phyloP scores from a whole-genome alignment of 1,140 invertebrate species.

The Varroa destructor region DNA sequence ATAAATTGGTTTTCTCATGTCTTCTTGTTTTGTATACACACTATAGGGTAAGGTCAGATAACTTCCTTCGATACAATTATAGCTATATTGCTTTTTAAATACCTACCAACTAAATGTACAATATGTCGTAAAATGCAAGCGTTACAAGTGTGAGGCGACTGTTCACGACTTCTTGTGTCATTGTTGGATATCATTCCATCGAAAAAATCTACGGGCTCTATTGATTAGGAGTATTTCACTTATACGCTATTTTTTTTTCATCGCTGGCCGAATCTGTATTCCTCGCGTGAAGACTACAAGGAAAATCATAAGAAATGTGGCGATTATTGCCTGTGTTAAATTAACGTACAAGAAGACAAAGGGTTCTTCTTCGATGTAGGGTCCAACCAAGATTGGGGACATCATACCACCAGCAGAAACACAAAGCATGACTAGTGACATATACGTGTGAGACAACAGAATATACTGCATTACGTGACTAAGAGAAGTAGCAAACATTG shows the following conservation, averaged over 20 bases:
- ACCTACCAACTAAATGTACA: no score
- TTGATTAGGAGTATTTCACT: no score
- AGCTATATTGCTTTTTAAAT: no score
- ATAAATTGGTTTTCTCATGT: no score
- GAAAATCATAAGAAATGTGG: not conserved
- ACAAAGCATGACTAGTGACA: not conserved
- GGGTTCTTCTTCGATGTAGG: not conserved
- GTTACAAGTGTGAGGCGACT: no score
- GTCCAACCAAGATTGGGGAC: conserved; percentile 4
- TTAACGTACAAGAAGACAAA: conserved; percentile 16
- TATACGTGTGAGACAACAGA: not conserved
- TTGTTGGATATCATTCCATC: no score
- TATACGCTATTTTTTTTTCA: conserved; percentile 6
- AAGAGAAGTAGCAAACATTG: conserved; percentile 11
- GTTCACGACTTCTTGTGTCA: no score
- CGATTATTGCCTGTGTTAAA: not conserved
- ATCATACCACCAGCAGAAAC: conserved; percentile 10
- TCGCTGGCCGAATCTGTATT: not conserved
- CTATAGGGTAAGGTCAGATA: no score
- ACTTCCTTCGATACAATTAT: no score
- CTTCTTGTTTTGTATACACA: no score
- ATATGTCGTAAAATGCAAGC: no score
- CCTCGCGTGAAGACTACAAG: not conserved
- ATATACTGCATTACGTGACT: conserved; percentile 16
- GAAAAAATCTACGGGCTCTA: no score